Evolutionary conservation across 2,797 vertebrate genomes (phyloP).

Genomic region (Cichlasoma orientale): DNA sequence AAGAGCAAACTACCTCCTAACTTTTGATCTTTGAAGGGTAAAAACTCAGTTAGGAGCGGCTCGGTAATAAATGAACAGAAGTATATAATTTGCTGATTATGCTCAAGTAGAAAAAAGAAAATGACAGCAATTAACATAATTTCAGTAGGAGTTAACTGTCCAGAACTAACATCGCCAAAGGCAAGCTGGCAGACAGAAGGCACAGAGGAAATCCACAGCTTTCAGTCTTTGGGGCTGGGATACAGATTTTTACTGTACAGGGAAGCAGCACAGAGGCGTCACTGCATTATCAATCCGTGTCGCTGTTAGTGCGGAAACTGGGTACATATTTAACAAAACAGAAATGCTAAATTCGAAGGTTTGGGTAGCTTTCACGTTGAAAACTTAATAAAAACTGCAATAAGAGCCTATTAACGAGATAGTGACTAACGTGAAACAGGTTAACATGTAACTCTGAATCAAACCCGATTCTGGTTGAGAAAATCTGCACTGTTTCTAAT

Average conservation of each 20-base stretch:
- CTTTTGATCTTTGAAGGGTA: slow-evolving; percentile 76
- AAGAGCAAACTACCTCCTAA: slow-evolving; percentile 52
- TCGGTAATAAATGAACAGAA: slow-evolving; percentile 76
- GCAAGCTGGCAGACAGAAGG: slow-evolving; percentile 82
- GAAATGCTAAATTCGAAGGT: neutral
- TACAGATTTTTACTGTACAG: slow-evolving; percentile 53
- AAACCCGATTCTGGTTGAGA: neutral
- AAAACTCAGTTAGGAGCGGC: slow-evolving; percentile 71
- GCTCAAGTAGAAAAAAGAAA: slow-evolving; percentile 81
- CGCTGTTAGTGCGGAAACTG: slow-evolving; percentile 15
- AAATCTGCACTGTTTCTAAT: neutral
- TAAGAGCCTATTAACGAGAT: neutral
- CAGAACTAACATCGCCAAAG: slow-evolving; percentile 86
- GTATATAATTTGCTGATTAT: slow-evolving; percentile 84
- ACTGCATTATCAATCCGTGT: slow-evolving; percentile 58
- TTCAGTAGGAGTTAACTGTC: slow-evolving; percentile 87
- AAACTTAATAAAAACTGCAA: too few relatives aligned
- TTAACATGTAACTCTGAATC: neutral
- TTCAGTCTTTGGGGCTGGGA: slow-evolving; percentile 56
- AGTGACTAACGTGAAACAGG: neutral
- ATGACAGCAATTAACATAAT: slow-evolving; percentile 86
- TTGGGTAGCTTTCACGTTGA: slow-evolving; percentile 10
- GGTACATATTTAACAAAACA: slow-evolving; percentile 25
- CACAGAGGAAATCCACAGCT: slow-evolving; percentile 68
- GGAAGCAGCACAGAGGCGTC: slow-evolving; percentile 44